Conservation (phyloP, 2,888 invertebrate species). For the Gnatocerus cornutus region DNA sequence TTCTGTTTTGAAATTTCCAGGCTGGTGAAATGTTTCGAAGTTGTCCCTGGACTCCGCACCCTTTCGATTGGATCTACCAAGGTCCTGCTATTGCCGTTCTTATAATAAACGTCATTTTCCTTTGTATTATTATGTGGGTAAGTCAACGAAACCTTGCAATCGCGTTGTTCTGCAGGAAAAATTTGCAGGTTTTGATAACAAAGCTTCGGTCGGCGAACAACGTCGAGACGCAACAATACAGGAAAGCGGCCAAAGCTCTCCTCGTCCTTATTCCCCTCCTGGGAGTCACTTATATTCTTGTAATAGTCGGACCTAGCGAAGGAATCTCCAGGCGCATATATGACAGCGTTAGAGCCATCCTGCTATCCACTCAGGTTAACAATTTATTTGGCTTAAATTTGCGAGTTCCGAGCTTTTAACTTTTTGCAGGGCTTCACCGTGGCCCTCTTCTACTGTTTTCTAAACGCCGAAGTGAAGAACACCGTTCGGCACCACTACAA, state of each 20-base stretch:
- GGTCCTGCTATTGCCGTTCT: constrained; percentile 87
- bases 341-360: constrained; percentile 82
- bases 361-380: constrained; percentile 90
- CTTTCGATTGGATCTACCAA: constrained; percentile 90
- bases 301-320: constrained; percentile 85
- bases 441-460: constrained; percentile 91
- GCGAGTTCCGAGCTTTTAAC: too few relatives aligned
- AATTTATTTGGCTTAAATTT: constrained; percentile 7
- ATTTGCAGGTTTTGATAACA: constrained; percentile 87
- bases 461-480: constrained; percentile 92
- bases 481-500: constrained; percentile 86
- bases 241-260: constrained; percentile 91
- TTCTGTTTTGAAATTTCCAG: constrained; percentile 35
- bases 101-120: constrained; percentile 85
- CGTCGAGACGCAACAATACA: constrained; percentile 89
- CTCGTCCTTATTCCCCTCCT: constrained; percentile 91
- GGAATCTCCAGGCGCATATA: constrained; percentile 84
- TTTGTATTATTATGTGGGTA: constrained; percentile 88
- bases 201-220: constrained; percentile 91
- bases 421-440: constrained; percentile 85
- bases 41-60: constrained; percentile 85
- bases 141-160: constrained; percentile 42
- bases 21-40: constrained; percentile 52
- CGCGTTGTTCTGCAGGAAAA: not conserved
- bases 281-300: constrained; percentile 90